Evolutionary conservation across 2,888 invertebrate species (phyloP).

Genomic region (Drosophila longiperda): DNA sequence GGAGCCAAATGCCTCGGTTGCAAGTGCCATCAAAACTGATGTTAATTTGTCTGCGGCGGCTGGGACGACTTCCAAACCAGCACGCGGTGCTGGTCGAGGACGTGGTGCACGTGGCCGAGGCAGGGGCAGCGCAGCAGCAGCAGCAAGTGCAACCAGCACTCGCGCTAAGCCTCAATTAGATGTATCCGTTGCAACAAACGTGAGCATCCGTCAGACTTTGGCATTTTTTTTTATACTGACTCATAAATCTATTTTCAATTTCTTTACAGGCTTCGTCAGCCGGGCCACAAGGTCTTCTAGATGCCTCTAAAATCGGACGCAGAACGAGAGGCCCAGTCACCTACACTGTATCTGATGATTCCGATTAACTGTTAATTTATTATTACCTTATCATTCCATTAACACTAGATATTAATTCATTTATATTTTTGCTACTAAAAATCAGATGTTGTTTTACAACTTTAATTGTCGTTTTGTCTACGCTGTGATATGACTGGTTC

Average conservation of each 20-base stretch:
- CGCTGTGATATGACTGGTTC: background rate
- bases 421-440: background rate
- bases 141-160: conserved; percentile 16
- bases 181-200: conserved; percentile 58
- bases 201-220: conserved; percentile 4
- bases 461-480: background rate
- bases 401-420: background rate
- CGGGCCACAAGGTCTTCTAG: conserved; percentile 36
- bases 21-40: conserved; percentile 13
- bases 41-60: background rate
- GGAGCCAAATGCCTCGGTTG: conserved; percentile 19
- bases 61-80: conserved; percentile 13
- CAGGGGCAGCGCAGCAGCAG: conserved; percentile 31
- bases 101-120: conserved; percentile 62
- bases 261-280: conserved; percentile 34
- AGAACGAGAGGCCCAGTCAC: conserved; percentile 11
- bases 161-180: conserved; percentile 64
- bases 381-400: conserved; percentile 8
- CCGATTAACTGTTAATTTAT: conserved; percentile 43
- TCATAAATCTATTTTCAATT: background rate
- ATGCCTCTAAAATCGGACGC: conserved; percentile 27
- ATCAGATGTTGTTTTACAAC: background rate
- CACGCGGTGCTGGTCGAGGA: conserved; percentile 54
- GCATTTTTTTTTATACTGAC: background rate
- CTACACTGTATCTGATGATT: conserved; percentile 61